Evolutionary conservation across 2,113 vertebrate genomes (phyloP), one percentile per base, ranked within the genome.

Genomic region (Nyctibius bracteatus): DNA sequence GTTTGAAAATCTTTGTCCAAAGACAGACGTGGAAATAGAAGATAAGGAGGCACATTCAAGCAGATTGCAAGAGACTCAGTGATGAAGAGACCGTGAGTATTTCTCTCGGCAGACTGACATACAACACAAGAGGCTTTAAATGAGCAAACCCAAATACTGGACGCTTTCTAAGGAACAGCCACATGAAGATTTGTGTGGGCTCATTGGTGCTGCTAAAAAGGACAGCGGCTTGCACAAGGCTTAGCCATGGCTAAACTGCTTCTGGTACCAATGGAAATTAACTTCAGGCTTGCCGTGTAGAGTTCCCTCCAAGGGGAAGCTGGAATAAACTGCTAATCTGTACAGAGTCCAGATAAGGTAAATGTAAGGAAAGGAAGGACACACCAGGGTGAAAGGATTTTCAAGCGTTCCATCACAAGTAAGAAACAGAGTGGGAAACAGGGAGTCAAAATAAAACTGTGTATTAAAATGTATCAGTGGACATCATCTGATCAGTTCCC

Each of bases 151-250:
- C 79, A 73, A 65, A 27, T 30, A 37, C 58, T 14, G 41, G 43
- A 30, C 92, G 73, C 86, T 94, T 94, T 96, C 75, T 77, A 66
- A 94, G 82, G 59, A 92, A 8, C 55, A 72, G 86, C 46, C 77
- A 59, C 72, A 88, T 31, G 18, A 21, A 88, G 35, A 62, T 86
- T 70, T 86, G 46, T 3, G 2, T 43, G 80, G 46, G 25, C 59
- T 83, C 35, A 5, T 11, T 59, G 68, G 35, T 57, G 77, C 65
- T 88, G 58, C 83, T 95, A 31, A 89, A 78, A 94, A 73, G 31
- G 68, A 51, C 4, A 1, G 19, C 1, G 65, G 51, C 51, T 81
- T 78, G 46, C 59, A 17, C 37, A n/a, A 68, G 52, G 55, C 31
- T 78, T 86, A 67, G 21, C 68, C 5, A 2, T 1, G 0, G 30